phyloP scores from a whole-genome alignment of 2,113 vertebrate genomes.

The Edolisoma coerulescens region DNA sequence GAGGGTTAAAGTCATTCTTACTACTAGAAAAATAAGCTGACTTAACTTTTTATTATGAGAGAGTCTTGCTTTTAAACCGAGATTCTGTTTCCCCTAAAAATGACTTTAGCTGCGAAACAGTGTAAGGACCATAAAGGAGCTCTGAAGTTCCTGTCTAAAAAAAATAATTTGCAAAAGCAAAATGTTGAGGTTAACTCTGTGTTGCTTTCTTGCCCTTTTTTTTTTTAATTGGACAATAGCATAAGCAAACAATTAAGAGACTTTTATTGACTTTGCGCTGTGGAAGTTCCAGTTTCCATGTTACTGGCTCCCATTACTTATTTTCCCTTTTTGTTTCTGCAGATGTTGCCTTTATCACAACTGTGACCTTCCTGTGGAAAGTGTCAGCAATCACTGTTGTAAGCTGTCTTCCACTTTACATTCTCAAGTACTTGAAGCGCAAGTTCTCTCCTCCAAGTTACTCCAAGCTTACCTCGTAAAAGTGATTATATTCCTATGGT shows the following conservation, averaged over 20 bases:
- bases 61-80: not conserved
- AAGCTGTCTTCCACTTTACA: slow-evolving; percentile 99
- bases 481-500: not conserved
- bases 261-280: not conserved
- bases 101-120: not conserved
- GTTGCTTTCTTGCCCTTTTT: not conserved
- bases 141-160: not conserved
- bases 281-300: not conserved
- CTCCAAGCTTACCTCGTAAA: slow-evolving; percentile 91
- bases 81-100: not conserved
- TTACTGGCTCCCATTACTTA: not conserved
- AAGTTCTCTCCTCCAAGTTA: slow-evolving; percentile 97
- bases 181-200: not conserved
- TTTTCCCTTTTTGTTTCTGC: slow-evolving; percentile 11
- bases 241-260: not conserved
- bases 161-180: not conserved
- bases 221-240: not conserved
- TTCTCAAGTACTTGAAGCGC: slow-evolving; percentile 95
- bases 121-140: not conserved
- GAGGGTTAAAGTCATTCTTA: not conserved
- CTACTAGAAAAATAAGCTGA: not conserved
- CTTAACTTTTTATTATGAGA: not conserved
- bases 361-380: slow-evolving; percentile 95
- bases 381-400: slow-evolving; percentile 92
- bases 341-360: slow-evolving; percentile 94